Evolutionary conservation across 2,797 vertebrate genomes (phyloP), one percentile per base, ranked within the genome.

Genomic region (Kryptopterus vitreolus): DNA sequence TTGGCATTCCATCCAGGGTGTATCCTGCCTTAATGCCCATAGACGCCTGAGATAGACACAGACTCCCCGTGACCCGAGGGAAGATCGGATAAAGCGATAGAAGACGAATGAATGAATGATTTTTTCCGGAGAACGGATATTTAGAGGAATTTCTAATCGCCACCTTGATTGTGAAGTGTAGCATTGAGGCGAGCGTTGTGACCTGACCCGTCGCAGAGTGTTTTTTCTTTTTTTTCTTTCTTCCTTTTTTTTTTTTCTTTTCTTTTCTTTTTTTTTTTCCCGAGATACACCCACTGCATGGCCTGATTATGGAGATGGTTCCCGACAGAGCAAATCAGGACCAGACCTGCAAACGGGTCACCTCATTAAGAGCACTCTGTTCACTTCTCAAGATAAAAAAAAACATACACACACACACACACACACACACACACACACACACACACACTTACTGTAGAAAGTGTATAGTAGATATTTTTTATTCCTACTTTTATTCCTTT

Each of bases 131-230:
- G 85, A 81, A 87, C 84, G 83, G 86, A 89, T 87, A 72, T 85
- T 29, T 77, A 74, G 80, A 62, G 68, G 73, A 71, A 80, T 68
- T 79, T 84, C 59, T 85, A 88, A 84, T 83, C 73, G 66, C 50
- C 7, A 62, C 66, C 87, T 83, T 89, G 86, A 90, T 90, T 88
- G 85, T 81, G 55, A 81, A 57, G 70, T 72, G 81, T 76, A 80
- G 62, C 22, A 2, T 76, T 65, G 31, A 66, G 20, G 65, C 4
- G 31, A 81, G 58, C 58, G 26, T n/a, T 50, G 65, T 48, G 53
- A n/a, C 3, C 5, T 48, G 81, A 76, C 77, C 70, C 74, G 75
- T 62, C 43, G 58, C 72, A 77, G 73, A 29, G 24, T 82, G 80
- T 26, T 13, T n/a, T 58, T 58, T 24, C 8, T 11, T 33, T 53